Percentiles rank a stretch among this genome's conserved stretches.
phyloP scores from a whole-genome alignment of 2,113 vertebrate genomes.

The Tyto alba region DNA sequence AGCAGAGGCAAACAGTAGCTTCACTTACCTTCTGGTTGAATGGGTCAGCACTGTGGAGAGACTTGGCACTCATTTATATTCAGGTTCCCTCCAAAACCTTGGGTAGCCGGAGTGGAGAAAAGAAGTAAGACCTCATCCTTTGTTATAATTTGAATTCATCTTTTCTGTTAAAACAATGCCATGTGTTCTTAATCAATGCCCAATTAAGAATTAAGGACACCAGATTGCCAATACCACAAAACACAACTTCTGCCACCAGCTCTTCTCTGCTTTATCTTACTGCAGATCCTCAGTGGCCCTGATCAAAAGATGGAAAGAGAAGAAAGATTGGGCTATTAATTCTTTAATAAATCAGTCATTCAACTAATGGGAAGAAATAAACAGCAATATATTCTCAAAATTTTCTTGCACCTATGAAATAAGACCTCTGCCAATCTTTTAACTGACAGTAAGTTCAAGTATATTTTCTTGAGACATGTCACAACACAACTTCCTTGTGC shows the following conservation, averaged over 20 bases:
- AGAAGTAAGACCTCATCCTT: not conserved
- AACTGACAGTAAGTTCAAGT: not conserved
- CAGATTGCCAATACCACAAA: not conserved
- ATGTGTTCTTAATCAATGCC: not conserved
- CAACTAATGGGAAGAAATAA: not conserved
- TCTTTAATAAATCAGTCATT: not conserved
- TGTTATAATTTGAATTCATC: not conserved
- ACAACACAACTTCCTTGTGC: not conserved
- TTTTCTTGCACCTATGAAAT: not conserved
- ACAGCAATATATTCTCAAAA: not conserved
- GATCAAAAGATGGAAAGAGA: not conserved
- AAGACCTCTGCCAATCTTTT: not conserved
- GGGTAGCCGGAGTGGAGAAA: not conserved
- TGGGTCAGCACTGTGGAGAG: not conserved
- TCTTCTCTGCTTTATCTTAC: not conserved
- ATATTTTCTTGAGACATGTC: not conserved
- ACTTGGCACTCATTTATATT: not conserved
- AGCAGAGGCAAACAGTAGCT: rapidly evolving
- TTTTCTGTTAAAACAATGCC: not conserved
- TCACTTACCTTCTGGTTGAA: not conserved
- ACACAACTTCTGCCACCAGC: not conserved
- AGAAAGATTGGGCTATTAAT: not conserved
- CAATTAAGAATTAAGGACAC: not conserved
- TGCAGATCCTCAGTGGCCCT: not conserved
- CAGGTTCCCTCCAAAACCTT: not conserved